Percentiles rank a stretch among this genome's conserved stretches.
Conservation (phyloP, 2,797 vertebrate species). For the Gobio occitaniae region DNA sequence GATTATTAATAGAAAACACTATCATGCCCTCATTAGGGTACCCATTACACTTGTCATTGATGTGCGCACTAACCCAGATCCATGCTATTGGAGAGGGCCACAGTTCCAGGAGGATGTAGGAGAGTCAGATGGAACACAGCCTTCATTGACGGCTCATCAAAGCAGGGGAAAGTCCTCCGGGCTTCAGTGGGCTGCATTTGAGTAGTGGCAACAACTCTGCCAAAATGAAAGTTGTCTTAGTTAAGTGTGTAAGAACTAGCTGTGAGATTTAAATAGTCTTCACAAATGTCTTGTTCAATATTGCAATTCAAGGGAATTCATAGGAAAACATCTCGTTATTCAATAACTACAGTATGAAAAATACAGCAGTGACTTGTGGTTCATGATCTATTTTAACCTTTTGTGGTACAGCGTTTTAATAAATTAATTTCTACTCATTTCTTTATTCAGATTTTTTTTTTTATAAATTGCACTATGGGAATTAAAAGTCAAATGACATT, state of each 20-base stretch:
- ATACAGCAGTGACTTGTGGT: background rate
- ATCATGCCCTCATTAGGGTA: background rate
- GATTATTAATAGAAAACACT: background rate
- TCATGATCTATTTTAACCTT: background rate
- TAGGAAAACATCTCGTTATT: too few relatives aligned
- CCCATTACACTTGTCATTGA: background rate
- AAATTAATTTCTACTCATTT: too few relatives aligned
- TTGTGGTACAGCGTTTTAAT: too few relatives aligned
- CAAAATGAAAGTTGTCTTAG: background rate
- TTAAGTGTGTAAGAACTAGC: background rate
- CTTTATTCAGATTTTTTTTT: too few relatives aligned
- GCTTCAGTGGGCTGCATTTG: slow-evolving; percentile 91
- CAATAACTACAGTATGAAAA: background rate
- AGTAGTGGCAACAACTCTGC: slow-evolving; percentile 89
- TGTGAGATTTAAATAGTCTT: background rate
- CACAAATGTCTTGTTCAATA: background rate
- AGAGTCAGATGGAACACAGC: slow-evolving; percentile 85
- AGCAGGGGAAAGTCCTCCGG: slow-evolving; percentile 93
- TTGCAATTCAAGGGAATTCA: too few relatives aligned
- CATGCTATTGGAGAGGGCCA: slow-evolving; percentile 86
- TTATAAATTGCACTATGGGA: too few relatives aligned
- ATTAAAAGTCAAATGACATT: too few relatives aligned
- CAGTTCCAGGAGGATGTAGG: slow-evolving; percentile 62
- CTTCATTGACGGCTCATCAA: slow-evolving; percentile 94
- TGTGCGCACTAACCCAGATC: slow-evolving; percentile 70